These are phyloP conservation scores for Syrmaticus mikado DNA, from an alignment of 2,113 vertebrate genomes.

Conservation along the genomic window DNA sequence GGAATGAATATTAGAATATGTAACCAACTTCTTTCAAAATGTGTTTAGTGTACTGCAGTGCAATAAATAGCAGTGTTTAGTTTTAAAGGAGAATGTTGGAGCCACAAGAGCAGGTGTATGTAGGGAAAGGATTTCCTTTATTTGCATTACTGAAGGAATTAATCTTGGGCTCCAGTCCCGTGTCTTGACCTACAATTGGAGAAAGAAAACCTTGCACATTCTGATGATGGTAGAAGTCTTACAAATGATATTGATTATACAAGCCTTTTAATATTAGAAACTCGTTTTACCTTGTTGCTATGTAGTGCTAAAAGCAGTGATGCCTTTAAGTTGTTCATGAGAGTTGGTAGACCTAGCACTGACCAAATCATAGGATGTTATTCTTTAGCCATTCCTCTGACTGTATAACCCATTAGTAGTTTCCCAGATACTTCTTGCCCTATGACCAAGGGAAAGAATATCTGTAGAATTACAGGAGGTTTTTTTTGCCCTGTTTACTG, in stretches of 20 bases:
- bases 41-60: neutral
- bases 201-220: neutral
- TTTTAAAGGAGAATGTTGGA: neutral
- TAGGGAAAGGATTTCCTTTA: neutral
- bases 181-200: neutral
- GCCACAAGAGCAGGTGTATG: neutral
- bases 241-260: accelerated
- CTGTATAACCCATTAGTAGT: neutral
- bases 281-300: neutral
- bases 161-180: neutral
- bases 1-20: neutral
- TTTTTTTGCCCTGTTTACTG: neutral
- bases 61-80: neutral
- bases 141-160: neutral
- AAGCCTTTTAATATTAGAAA: neutral
- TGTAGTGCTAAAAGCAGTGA: neutral
- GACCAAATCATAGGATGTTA: neutral
- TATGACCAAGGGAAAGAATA: neutral
- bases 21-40: neutral
- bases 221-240: neutral
- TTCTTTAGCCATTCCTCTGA: neutral
- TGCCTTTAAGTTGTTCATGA: neutral
- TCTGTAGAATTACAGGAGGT: neutral
- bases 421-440: neutral
- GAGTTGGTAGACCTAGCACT: neutral